Conservation (phyloP, 23 tunicate genomes). For the Styela plicata region DNA sequence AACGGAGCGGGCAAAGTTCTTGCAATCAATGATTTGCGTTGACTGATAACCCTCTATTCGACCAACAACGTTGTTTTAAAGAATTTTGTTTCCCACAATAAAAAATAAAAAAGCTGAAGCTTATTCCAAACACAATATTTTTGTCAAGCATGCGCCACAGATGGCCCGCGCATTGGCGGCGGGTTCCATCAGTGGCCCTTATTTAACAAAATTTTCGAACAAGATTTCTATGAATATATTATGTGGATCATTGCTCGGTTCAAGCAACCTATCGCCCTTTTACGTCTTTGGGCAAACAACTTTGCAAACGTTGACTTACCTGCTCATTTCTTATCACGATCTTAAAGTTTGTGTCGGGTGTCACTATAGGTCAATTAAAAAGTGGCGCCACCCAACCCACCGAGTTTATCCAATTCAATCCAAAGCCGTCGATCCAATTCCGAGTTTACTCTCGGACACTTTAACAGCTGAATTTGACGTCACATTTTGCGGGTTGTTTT, state of each 20-base stretch:
- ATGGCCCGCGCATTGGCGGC: too few species aligned
- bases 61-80: too few species aligned
- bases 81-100: too few species aligned
- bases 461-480: neutral
- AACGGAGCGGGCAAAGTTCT: too few species aligned
- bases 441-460: neutral
- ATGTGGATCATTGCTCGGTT: neutral
- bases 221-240: too few species aligned
- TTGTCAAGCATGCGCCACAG: too few species aligned
- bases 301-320: neutral
- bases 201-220: too few species aligned
- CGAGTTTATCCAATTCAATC: neutral
- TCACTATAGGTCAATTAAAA: neutral
- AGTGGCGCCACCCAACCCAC: constrained; percentile 16
- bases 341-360: neutral
- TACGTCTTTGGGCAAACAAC: neutral
- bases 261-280: neutral
- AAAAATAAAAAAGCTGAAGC: too few species aligned
- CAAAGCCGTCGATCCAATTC: neutral
- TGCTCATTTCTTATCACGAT: constrained; percentile 13
- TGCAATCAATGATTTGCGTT: too few species aligned
- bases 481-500: neutral
- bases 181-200: too few species aligned
- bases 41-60: too few species aligned
- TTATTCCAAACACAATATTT: too few species aligned